phyloP scores from a whole-genome alignment of 2,797 vertebrate species.

The Toxotes lorentzi region DNA sequence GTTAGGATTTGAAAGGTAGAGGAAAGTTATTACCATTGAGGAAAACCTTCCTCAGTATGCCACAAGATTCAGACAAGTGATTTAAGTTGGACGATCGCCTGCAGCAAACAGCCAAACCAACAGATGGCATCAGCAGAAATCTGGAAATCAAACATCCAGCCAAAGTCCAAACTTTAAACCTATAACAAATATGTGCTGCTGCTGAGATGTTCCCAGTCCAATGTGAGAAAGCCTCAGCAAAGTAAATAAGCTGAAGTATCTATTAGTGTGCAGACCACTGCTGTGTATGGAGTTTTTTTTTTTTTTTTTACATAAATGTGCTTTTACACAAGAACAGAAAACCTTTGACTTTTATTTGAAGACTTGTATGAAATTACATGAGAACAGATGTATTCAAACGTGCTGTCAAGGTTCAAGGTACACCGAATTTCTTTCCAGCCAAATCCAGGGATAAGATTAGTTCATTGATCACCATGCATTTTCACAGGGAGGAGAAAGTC shows the following conservation, averaged over 20 bases:
- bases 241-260: not conserved
- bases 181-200: constrained; percentile 12
- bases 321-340: constrained; percentile 8
- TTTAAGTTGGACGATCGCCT: constrained; percentile 22
- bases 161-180: constrained; percentile 24
- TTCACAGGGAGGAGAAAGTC: not conserved
- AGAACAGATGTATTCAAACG: not conserved
- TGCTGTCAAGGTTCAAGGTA: not conserved
- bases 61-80: constrained; percentile 13
- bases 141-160: constrained; percentile 22
- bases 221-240: not conserved
- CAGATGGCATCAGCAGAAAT: constrained; percentile 37
- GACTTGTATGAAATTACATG: not conserved
- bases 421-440: not conserved
- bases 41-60: not conserved
- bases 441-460: too few relatives aligned
- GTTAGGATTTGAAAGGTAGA: not conserved
- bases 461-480: too few relatives aligned
- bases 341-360: not conserved
- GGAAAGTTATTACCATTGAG: not conserved
- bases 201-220: not conserved
- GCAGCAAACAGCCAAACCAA: not conserved
- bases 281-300: not conserved
- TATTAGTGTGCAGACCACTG: not conserved
- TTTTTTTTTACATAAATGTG: not conserved